phyloP scores from a whole-genome alignment of 2,113 vertebrate species.

The Perca flavescens region DNA sequence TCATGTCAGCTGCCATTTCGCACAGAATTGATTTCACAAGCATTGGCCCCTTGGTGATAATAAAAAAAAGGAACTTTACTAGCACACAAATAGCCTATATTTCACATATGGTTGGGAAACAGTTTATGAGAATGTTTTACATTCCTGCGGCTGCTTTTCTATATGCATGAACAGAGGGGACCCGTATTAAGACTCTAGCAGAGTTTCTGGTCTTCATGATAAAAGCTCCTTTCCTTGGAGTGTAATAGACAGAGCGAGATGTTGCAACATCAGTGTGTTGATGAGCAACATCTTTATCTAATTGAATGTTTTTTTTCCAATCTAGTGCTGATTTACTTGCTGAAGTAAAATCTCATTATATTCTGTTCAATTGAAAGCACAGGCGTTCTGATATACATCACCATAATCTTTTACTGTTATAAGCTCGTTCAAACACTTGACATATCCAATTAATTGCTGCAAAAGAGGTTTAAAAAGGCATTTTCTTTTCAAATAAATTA shows the following conservation, averaged over 20 bases:
- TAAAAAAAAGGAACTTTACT: constrained; percentile 37
- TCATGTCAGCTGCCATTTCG: constrained; percentile 53
- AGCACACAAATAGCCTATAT: constrained; percentile 23
- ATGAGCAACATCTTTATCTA: constrained; percentile 44
- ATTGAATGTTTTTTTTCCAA: constrained; percentile 17
- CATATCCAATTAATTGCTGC: constrained; percentile 11
- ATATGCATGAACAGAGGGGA: constrained; percentile 14
- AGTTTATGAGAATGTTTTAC: constrained; percentile 28
- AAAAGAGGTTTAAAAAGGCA: constrained; percentile 18
- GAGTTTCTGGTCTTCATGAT: constrained; percentile 7
- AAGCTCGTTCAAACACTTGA: constrained; percentile 27
- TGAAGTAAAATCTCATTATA: constrained; percentile 40
- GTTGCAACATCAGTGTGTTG: constrained; percentile 49
- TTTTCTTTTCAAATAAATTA: constrained; percentile 16
- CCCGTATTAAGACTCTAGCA: not conserved
- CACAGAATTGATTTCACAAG: constrained; percentile 37
- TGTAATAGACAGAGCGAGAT: constrained; percentile 20
- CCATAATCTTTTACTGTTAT: constrained; percentile 25
- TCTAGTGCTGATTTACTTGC: constrained; percentile 32
- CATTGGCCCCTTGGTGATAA: constrained; percentile 29
- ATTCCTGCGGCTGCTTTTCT: constrained; percentile 19
- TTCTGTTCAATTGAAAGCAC: constrained; percentile 15
- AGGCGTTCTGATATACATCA: not conserved
- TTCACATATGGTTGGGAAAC: constrained; percentile 25
- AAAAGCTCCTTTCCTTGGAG: constrained; percentile 12